A percentile compares a stretch with the other conserved stretches of the same genome.
phyloP scores from a whole-genome alignment of 1,140 invertebrate species.

The Eriocheir sinensis region DNA sequence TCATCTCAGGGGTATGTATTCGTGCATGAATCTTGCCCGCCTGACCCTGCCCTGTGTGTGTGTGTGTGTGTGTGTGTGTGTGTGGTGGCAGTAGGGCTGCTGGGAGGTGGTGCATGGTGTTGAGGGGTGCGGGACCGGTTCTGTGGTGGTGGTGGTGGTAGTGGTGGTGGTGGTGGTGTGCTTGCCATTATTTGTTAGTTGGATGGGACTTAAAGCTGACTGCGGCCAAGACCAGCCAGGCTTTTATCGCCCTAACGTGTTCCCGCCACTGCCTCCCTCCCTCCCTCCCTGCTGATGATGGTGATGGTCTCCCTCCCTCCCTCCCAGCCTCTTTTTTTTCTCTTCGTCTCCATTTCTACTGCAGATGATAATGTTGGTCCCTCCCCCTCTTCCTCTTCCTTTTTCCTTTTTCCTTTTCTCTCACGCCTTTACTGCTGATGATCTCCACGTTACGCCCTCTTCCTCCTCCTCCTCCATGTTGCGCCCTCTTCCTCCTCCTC shows the following conservation, averaged over 20 bases:
- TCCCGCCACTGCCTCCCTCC: too few relatives aligned
- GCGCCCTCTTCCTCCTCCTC: neutral
- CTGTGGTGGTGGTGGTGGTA: neutral
- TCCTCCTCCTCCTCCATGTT: neutral
- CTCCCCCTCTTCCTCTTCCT: neutral
- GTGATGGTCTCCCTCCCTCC: too few relatives aligned
- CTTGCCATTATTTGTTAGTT: slow-evolving; percentile 60
- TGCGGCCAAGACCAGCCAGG: neutral
- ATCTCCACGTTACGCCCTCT: neutral
- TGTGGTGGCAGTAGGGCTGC: neutral
- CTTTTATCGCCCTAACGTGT: too few relatives aligned
- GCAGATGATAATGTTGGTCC: too few relatives aligned
- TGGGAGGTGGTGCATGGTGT: neutral
- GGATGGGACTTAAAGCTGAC: slow-evolving; percentile 48
- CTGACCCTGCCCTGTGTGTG: too few relatives aligned
- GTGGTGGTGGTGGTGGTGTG: slow-evolving; percentile 24
- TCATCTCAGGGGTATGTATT: too few relatives aligned
- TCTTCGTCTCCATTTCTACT: too few relatives aligned
- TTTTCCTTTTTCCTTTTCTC: neutral
- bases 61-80: neutral
- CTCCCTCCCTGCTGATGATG: too few relatives aligned
- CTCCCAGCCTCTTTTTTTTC: too few relatives aligned
- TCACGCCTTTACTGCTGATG: neutral
- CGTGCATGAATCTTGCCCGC: too few relatives aligned
- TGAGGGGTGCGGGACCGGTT: neutral